Evolutionary conservation across 2,797 vertebrate species (phyloP).

Genomic region (Amazonetta brasiliensis): DNA sequence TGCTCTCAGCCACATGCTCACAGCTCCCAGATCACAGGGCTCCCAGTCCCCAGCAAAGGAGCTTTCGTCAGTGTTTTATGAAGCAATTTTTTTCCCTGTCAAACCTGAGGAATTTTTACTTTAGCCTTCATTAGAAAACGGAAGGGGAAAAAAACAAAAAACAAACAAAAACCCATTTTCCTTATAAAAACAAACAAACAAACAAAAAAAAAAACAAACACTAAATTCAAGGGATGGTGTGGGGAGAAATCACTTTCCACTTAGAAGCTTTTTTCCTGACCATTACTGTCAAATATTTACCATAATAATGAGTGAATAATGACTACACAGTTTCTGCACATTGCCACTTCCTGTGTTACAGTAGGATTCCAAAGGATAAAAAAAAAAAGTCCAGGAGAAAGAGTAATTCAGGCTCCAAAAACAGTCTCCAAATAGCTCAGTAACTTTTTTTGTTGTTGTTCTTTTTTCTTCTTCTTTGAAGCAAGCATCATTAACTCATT

Average conservation of each 20-base stretch:
- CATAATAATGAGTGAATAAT: slow-evolving; percentile 6
- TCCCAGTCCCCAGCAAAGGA: not conserved
- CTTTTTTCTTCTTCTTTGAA: slow-evolving; percentile 35
- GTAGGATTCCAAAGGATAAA: not conserved
- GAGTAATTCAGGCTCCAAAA: slow-evolving; percentile 33
- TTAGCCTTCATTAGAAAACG: not conserved
- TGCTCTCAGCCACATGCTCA: not conserved
- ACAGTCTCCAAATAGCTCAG: not conserved
- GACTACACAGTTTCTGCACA: slow-evolving; percentile 2
- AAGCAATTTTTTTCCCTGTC: not conserved
- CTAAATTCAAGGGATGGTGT: not conserved
- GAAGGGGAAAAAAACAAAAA: not conserved
- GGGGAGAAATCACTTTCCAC: not conserved
- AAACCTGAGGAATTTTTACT: not conserved
- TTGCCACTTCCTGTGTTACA: slow-evolving; percentile 22
- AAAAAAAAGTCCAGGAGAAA: not conserved
- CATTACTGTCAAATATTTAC: not conserved
- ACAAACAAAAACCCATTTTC: not conserved
- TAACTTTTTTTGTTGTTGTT: slow-evolving; percentile 10
- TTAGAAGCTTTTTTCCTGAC: not conserved
- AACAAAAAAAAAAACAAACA: not conserved
- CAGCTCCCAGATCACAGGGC: not conserved
- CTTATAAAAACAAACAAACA: not conserved
- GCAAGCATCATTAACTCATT: slow-evolving; percentile 19
- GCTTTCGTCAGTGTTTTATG: not conserved